These are phyloP conservation scores for Enteromius paludinosus DNA, from an alignment of 2,797 vertebrate species.

Conservation along the genomic window DNA sequence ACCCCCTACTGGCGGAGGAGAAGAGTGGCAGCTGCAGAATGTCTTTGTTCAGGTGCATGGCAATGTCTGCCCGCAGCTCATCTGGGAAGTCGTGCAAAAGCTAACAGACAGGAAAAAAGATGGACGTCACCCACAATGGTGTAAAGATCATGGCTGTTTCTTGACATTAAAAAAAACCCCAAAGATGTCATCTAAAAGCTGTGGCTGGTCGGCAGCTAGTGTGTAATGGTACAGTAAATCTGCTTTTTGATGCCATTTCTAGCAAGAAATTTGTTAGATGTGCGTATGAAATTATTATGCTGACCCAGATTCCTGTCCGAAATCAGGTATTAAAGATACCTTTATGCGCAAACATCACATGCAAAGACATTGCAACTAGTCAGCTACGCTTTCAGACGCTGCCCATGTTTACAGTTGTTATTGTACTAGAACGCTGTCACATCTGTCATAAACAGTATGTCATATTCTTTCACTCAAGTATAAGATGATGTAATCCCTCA, in stretches of 20 bases:
- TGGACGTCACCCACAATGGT: background rate
- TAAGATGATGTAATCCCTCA: background rate
- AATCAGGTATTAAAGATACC: background rate
- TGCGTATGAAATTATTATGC: background rate
- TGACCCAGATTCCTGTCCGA: background rate
- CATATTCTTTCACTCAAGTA: background rate
- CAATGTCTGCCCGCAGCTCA: constrained; percentile 91
- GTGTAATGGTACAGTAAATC: background rate
- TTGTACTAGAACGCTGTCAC: background rate
- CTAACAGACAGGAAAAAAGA: constrained; percentile 66
- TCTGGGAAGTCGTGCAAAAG: constrained; percentile 95
- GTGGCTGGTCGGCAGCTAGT: background rate
- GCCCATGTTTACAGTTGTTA: background rate
- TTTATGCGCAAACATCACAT: background rate
- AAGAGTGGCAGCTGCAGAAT: constrained; percentile 94
- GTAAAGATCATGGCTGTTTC: background rate
- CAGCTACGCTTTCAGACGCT: background rate
- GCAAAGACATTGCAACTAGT: background rate
- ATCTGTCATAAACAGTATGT: background rate
- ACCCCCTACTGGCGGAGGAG: constrained; percentile 89
- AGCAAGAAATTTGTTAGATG: background rate
- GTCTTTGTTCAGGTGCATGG: constrained; percentile 97
- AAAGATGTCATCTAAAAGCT: background rate
- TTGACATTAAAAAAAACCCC: background rate
- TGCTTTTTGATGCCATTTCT: background rate